Evolutionary conservation across 2,888 invertebrate species (phyloP).

Genomic region (Leuctra nigra): DNA sequence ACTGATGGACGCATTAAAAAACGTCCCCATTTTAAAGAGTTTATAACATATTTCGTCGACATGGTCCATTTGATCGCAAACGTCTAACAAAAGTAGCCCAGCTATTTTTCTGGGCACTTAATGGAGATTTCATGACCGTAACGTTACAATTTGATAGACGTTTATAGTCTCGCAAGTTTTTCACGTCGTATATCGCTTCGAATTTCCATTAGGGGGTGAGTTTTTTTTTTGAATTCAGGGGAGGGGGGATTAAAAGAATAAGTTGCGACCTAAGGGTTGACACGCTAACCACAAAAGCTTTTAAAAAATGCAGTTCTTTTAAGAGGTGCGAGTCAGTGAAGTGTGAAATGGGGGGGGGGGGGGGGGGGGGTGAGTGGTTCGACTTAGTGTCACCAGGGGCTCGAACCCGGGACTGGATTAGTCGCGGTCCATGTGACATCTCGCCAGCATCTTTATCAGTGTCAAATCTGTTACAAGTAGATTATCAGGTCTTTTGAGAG

Average conservation of each 20-base stretch:
- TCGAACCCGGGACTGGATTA: constrained; percentile 15
- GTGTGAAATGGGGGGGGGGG: constrained; percentile 18
- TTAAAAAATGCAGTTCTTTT: constrained; percentile 8
- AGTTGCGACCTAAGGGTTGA: constrained; percentile 7
- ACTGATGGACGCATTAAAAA: no score
- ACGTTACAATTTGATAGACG: constrained; percentile 4
- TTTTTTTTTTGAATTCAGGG: background rate
- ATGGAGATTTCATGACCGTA: constrained; percentile 9
- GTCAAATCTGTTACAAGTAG: background rate
- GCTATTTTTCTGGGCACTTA: constrained; percentile 9
- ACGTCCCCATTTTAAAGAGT: no score
- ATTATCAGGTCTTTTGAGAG: background rate
- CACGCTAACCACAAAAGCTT: constrained; percentile 17
- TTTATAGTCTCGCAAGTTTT: constrained; percentile 14
- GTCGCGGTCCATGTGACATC: background rate
- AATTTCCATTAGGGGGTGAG: constrained; percentile 9
- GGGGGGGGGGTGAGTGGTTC: background rate
- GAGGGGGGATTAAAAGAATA: constrained; percentile 13
- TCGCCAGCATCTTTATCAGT: background rate
- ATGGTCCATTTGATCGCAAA: no score
- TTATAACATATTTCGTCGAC: no score
- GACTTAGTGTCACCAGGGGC: constrained; percentile 12
- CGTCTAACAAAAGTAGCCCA: no score
- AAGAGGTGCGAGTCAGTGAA: constrained; percentile 13
- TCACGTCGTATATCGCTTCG: constrained; percentile 9